These are phyloP conservation scores for Platalea minor DNA, from an alignment of 2,797 vertebrate species.

Conservation along the genomic window DNA sequence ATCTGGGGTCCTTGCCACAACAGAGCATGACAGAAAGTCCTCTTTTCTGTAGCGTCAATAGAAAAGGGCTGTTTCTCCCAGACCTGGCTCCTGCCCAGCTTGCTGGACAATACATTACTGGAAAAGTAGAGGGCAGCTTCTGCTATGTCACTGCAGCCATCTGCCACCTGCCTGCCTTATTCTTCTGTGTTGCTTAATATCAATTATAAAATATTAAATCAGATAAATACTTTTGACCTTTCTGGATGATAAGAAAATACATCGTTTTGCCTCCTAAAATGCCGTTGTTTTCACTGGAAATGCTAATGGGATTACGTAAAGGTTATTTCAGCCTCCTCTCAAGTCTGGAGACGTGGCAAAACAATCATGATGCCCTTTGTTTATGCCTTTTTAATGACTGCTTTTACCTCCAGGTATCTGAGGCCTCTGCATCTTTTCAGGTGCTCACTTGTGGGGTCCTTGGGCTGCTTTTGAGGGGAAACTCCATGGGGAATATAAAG, in stretches of 20 bases:
- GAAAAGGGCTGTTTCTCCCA: not conserved
- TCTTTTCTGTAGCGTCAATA: not conserved
- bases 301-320: conserved; percentile 71
- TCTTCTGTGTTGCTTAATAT: conserved; percentile 41
- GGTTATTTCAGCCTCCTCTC: conserved; percentile 59
- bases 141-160: not conserved
- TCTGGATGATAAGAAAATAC: conserved; percentile 39
- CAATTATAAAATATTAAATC: conserved; percentile 66
- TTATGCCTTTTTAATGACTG: conserved; percentile 59
- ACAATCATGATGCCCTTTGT: conserved; percentile 55
- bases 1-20: not conserved
- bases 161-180: not conserved
- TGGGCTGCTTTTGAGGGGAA: not conserved
- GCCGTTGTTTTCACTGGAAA: conserved; percentile 49
- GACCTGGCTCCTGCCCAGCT: not conserved
- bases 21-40: not conserved
- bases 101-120: rapidly evolving
- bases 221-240: conserved; percentile 70
- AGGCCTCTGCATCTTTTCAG: not conserved
- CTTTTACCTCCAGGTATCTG: conserved; percentile 13
- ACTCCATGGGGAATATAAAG: not conserved
- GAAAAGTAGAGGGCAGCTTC: not conserved
- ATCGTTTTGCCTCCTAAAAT: conserved; percentile 49
- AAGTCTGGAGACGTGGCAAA: not conserved
- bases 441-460: not conserved